Percentiles rank a stretch among this genome's conserved stretches.
phyloP scores from a whole-genome alignment of 2,888 invertebrate genomes.

The Rhodophaea formosa region DNA sequence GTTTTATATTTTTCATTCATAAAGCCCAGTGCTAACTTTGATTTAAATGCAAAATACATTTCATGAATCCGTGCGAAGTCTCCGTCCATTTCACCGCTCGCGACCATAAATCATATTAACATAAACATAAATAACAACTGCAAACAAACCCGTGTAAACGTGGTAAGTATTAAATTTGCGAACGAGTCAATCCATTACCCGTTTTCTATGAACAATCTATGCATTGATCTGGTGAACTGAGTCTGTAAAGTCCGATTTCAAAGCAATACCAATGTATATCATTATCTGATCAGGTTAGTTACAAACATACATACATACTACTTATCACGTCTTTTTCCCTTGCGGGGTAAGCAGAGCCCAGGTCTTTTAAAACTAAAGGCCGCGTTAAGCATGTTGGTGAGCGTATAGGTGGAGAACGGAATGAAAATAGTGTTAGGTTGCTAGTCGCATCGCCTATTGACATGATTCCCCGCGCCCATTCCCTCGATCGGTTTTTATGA shows the following conservation, averaged over 20 bases:
- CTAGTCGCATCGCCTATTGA: too few species aligned
- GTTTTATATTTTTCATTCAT: background rate
- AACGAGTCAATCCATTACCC: slow-evolving; percentile 10
- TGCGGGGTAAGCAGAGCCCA: too few species aligned
- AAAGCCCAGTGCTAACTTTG: background rate
- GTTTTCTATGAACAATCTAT: slow-evolving; percentile 9
- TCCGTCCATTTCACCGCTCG: background rate
- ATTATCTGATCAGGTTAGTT: background rate
- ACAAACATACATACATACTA: too few species aligned
- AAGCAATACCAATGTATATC: background rate
- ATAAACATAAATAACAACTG: slow-evolving; percentile 11
- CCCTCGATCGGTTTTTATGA: too few species aligned
- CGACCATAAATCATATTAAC: background rate
- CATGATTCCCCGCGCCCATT: too few species aligned
- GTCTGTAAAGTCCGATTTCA: background rate
- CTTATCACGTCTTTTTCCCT: too few species aligned
- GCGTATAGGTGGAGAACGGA: too few species aligned
- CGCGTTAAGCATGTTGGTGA: too few species aligned
- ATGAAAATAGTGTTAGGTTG: too few species aligned
- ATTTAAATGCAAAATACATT: background rate
- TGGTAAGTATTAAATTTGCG: slow-evolving; percentile 13
- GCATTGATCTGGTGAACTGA: background rate
- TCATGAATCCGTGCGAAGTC: background rate
- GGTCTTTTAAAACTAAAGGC: too few species aligned
- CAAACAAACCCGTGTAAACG: background rate